These are phyloP conservation scores for Globia sparganii DNA, from an alignment of 2,888 invertebrate genomes.

Conservation along the genomic window DNA sequence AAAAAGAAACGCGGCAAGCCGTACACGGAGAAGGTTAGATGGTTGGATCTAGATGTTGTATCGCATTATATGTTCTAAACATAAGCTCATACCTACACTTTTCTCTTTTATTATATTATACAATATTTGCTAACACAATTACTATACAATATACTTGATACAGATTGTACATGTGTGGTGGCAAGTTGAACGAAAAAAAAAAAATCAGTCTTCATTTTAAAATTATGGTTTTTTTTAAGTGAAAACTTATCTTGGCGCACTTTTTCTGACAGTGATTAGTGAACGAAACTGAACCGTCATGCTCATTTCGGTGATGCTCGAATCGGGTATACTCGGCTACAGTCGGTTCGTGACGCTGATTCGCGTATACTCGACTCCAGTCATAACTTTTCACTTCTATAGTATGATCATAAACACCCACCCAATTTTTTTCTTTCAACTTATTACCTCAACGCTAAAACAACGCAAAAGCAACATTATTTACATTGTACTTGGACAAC, in stretches of 20 bases:
- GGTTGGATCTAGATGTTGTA: conserved; percentile 85
- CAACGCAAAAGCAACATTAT: conserved; percentile 52
- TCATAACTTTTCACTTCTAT: not conserved
- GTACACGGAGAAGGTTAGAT: conserved; percentile 95
- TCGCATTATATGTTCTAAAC: conserved; percentile 83
- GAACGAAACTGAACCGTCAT: not conserved
- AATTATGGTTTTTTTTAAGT: not conserved
- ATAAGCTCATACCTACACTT: conserved; percentile 67
- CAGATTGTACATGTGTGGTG: conserved; percentile 43
- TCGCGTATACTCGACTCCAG: not conserved
- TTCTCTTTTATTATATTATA: conserved; percentile 70
- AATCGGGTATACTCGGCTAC: not conserved
- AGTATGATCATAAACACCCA: not conserved
- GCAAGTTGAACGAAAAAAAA: conserved; percentile 49
- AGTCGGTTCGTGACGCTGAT: not conserved
- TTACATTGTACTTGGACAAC: conserved; percentile 58
- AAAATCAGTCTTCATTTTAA: not conserved
- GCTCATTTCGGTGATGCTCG: not conserved
- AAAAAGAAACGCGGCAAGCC: conserved; percentile 93
- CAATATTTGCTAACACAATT: conserved; percentile 85
- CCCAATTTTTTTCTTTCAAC: conserved; percentile 36
- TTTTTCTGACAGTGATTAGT: not conserved
- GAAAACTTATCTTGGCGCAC: not conserved
- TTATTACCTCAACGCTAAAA: conserved; percentile 41
- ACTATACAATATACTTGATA: conserved; percentile 69